Conservation (phyloP, 2,888 invertebrate species). For the Nemotelus pantherinus region DNA sequence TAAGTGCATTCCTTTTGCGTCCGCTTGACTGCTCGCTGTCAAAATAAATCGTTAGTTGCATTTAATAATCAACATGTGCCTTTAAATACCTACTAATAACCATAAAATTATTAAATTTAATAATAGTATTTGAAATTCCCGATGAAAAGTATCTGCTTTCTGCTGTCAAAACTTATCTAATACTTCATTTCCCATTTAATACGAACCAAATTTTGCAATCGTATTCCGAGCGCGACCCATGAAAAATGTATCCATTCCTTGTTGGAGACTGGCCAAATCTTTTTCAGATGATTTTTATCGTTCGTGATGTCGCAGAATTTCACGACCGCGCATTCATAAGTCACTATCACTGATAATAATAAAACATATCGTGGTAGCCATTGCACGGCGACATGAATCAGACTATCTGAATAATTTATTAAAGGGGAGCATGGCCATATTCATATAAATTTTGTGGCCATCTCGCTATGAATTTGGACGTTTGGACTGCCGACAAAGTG, state of each 20-base stretch:
- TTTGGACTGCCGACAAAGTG: constrained; percentile 19
- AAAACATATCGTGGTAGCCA: too few species aligned
- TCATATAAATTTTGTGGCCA: not conserved
- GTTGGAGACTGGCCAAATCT: constrained; percentile 13
- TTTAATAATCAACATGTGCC: too few species aligned
- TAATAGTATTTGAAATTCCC: too few species aligned
- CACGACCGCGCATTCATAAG: constrained; percentile 5
- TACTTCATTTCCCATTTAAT: not conserved
- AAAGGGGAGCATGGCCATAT: not conserved
- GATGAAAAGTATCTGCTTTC: constrained; percentile 7
- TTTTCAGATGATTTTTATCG: constrained; percentile 22
- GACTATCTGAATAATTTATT: constrained; percentile 1
- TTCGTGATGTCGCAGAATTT: not conserved
- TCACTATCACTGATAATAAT: not conserved
- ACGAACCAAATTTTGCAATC: constrained; percentile 24
- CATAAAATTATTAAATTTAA: too few species aligned
- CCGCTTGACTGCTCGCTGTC: too few species aligned
- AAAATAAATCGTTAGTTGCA: too few species aligned
- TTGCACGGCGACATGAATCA: too few species aligned
- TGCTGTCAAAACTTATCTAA: not conserved
- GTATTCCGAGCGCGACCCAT: not conserved
- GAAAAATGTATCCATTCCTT: not conserved
- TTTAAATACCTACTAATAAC: too few species aligned
- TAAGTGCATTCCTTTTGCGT: too few species aligned
- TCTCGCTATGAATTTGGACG: not conserved